A percentile compares a stretch with the other conserved stretches of the same genome.
Conservation (phyloP, 2,888 invertebrate species). For the Oscheius sp. region DNA sequence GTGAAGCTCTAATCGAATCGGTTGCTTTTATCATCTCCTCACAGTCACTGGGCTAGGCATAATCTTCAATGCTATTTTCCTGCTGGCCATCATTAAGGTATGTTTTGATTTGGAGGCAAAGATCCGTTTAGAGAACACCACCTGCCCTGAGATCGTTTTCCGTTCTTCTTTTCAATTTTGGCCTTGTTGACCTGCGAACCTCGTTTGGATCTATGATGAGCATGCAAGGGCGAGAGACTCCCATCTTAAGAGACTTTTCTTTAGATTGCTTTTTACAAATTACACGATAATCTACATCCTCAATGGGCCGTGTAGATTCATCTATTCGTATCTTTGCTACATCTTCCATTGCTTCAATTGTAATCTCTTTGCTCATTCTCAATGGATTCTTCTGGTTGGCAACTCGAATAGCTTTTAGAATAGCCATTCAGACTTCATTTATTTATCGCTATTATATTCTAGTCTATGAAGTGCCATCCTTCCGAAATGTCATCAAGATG, state of each 20-base stretch:
- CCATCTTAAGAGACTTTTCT: neutral
- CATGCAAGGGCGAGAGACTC: neutral
- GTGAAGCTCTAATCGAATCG: neutral
- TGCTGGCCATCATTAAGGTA: neutral
- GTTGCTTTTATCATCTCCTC: neutral
- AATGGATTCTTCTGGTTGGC: neutral
- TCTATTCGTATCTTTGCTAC: neutral
- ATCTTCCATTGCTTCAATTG: constrained; percentile 1
- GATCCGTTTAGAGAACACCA: neutral
- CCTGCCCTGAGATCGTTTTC: neutral
- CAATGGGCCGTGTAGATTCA: neutral
- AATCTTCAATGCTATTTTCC: neutral
- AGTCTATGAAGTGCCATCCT: neutral
- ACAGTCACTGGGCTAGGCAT: neutral
- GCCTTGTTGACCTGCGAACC: neutral
- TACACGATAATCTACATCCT: neutral
- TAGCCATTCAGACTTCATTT: neutral
- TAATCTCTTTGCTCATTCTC: neutral
- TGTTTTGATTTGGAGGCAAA: too few relatives aligned
- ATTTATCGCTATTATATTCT: neutral
- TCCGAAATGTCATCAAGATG: neutral
- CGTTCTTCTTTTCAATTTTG: constrained; percentile 1
- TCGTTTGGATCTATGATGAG: neutral
- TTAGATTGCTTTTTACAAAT: neutral
- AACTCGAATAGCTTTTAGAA: neutral